Conservation (phyloP, 1,140 invertebrate species). For the Goniozus legneri region DNA sequence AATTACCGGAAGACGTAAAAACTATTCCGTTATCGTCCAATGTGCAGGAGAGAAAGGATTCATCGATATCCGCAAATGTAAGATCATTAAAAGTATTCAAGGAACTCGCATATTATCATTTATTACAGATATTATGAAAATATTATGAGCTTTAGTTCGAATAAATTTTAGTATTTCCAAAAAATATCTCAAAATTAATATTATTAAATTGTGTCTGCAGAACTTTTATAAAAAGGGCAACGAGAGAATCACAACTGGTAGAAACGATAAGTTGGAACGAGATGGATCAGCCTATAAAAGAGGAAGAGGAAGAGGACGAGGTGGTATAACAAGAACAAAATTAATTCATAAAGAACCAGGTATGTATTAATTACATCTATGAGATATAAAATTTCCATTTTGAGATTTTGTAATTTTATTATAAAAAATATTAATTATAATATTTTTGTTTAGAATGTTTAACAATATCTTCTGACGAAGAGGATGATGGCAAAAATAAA, state of each 20-base stretch:
- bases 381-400: background rate
- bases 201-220: constrained; percentile 25
- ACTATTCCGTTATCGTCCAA: constrained; percentile 34
- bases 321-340: constrained; percentile 19
- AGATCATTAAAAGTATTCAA: too few species aligned
- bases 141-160: too few species aligned
- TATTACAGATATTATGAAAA: too few species aligned
- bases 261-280: constrained; percentile 27
- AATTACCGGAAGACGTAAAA: constrained; percentile 56
- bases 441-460: constrained; percentile 40
- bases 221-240: constrained; percentile 39
- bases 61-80: constrained; percentile 37
- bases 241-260: constrained; percentile 23
- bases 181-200: too few species aligned
- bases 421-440: constrained; percentile 3
- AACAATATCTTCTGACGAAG: constrained; percentile 51
- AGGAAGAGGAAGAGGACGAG: constrained; percentile 24
- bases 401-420: constrained; percentile 5
- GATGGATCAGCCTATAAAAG: constrained; percentile 27
- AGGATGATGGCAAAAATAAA: constrained; percentile 33
- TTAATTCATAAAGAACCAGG: constrained; percentile 39
- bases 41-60: constrained; percentile 35
- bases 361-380: constrained; percentile 11
- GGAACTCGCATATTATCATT: too few species aligned
- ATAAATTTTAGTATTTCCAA: too few species aligned